Conservation (phyloP, 1,140 invertebrate species). For the Pseudomyrmex flavicornis region DNA sequence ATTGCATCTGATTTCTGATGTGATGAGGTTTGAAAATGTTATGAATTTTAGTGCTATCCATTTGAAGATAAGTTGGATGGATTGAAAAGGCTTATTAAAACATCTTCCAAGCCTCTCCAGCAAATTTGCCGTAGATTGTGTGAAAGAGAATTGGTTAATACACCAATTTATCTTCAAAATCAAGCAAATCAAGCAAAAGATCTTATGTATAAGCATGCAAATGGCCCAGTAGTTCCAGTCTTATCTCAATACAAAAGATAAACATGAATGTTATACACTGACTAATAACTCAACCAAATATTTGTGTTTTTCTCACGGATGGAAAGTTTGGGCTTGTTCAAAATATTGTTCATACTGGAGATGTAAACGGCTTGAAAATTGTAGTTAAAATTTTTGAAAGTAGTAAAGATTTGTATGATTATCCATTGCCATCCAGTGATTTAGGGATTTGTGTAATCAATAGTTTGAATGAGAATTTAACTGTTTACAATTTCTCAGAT, state of each 20-base stretch:
- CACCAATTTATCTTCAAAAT: not conserved
- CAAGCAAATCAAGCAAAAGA: not conserved
- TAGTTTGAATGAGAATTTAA: conserved; percentile 14
- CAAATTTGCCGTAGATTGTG: conserved; percentile 20
- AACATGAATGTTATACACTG: not conserved
- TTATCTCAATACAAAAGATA: not conserved
- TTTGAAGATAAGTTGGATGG: conserved; percentile 20
- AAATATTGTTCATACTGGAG: not conserved
- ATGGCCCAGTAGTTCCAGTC: conserved; percentile 10
- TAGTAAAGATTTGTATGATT: too few relatives aligned
- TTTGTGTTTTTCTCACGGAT: conserved; percentile 4
- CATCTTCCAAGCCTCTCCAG: conserved; percentile 10
- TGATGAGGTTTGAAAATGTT: not conserved
- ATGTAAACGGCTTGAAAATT: conserved; percentile 1
- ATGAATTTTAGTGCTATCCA: conserved; percentile 20
- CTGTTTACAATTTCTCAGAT: not conserved
- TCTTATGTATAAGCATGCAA: not conserved
- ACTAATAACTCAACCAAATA: conserved; percentile 15
- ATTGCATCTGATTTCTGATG: conserved; percentile 19
- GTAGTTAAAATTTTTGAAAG: not conserved
- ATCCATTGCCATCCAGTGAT: too few relatives aligned
- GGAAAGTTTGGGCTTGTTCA: conserved; percentile 3
- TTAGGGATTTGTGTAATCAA: not conserved
- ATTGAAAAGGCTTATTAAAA: conserved; percentile 19
- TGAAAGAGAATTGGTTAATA: conserved; percentile 16